A percentile compares a stretch with the other conserved stretches of the same genome.
These are phyloP conservation scores for Hirudo medicinalis DNA, from an alignment of 1,140 invertebrate genomes.

Conservation along the genomic window DNA sequence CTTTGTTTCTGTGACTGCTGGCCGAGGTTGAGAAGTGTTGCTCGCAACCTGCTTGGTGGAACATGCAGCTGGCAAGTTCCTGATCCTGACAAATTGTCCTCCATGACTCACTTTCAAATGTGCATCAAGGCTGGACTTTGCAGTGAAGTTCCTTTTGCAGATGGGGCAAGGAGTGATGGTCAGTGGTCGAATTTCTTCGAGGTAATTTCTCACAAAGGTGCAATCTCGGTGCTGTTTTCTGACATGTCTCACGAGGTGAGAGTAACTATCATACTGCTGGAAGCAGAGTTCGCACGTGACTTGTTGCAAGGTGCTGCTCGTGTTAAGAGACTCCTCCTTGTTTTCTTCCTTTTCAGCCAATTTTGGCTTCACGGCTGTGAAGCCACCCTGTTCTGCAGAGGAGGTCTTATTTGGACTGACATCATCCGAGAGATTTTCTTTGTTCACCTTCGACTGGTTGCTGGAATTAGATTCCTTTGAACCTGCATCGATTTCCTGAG, in stretches of 20 bases:
- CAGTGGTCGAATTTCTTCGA: conserved; percentile 18
- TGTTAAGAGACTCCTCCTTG: background rate
- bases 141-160: conserved; percentile 13
- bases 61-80: background rate
- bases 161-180: conserved; percentile 13
- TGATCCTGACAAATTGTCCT: background rate
- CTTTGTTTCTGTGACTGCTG: background rate
- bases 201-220: conserved; percentile 12
- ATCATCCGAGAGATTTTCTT: conserved; percentile 1
- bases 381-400: too few species aligned
- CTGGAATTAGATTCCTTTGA: background rate
- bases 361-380: background rate
- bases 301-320: background rate
- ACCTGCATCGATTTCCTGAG: too few species aligned
- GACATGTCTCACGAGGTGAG: conserved; percentile 11
- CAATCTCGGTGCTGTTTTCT: conserved; percentile 16
- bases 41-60: background rate
- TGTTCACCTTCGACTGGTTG: background rate
- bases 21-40: background rate
- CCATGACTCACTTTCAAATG: conserved; percentile 13
- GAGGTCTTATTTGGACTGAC: background rate
- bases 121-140: background rate
- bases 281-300: conserved; percentile 17
- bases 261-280: background rate
- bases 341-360: background rate